Percentiles rank a stretch among this genome's conserved stretches.
Conservation (phyloP, 2,113 vertebrate genomes). For the Saimiri boliviensis region DNA sequence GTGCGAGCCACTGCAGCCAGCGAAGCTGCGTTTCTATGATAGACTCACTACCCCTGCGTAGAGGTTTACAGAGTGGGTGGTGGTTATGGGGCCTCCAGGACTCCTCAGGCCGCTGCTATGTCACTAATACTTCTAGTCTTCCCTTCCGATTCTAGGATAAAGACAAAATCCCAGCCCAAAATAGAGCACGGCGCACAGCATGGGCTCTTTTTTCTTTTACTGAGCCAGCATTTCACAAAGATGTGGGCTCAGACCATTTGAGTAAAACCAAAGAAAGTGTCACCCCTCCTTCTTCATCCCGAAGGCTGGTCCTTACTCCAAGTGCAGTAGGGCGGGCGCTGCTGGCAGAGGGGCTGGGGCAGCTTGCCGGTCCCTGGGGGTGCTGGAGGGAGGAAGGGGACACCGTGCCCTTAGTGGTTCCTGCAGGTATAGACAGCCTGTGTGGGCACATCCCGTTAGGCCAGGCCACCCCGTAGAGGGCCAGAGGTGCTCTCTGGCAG, state of each 20-base stretch:
- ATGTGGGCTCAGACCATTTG: background rate
- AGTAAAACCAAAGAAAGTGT: background rate
- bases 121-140: background rate
- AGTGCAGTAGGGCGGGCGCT: no score
- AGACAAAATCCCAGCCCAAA: background rate
- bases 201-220: background rate
- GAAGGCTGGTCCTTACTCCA: background rate
- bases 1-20: no score
- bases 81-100: background rate
- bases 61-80: background rate
- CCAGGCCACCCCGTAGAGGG: background rate
- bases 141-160: background rate
- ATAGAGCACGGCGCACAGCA: no score
- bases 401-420: no score
- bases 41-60: background rate
- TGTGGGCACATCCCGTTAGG: background rate
- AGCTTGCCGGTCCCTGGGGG: background rate
- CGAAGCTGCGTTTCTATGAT: background rate
- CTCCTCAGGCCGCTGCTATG: no score
- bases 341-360: background rate
- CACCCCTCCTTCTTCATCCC: background rate
- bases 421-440: background rate
- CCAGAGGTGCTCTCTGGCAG: background rate
- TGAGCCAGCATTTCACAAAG: background rate
- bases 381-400: no score